Evolutionary conservation across 2,888 invertebrate genomes (phyloP), one percentile per base, ranked within the genome.

Genomic region (Isotomurus palustris): DNA sequence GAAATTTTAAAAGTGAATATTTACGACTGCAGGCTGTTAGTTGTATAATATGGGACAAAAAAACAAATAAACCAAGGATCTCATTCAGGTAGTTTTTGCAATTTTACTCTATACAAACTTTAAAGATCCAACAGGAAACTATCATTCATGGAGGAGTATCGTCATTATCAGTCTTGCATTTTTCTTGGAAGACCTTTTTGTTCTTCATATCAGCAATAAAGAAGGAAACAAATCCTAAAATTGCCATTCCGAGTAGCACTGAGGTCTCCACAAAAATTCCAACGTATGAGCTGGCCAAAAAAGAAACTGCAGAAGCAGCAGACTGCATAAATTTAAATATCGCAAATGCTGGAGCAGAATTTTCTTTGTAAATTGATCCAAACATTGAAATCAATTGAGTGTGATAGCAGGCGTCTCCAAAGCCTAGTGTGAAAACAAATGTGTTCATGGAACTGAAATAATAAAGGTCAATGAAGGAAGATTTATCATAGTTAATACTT

Each of bases 321-420:
- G 91, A 91, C 84, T 92, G 94, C 58, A 87, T 88, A 75, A 97
- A 97, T 79, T 97, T 99, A 78, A 95, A 99, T 2, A 99, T 80
- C 1, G 97, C 96, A 78, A 99, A 99, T 0, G 97, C 97, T 12
- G 95, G 87, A 0, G 95, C 91, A 69, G 93, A 93, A 71, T 93
- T 87, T 56, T 89, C 86, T 0, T 88, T 81, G 74, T 89, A 97
- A 49, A 91, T 83, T 8, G 87, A 85, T 1, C 95, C 96, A 36
- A 99, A 78, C 64, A 95, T 84, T 0, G 96, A 89, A 74, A 92
- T 95, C 38, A 96, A 84, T 78, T 95, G 91, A 0, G 97, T 97
- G 73, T 97, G 96, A 78, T 86, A 95, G 76, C 95, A 94, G n/a
- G 94, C 91, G 75, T 99, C 97, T 0, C 94, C 97, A 71, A 99